Evolutionary conservation across 1,140 invertebrate species (phyloP).

Genomic region (Pachyrhynchus sulphureomaculatus): DNA sequence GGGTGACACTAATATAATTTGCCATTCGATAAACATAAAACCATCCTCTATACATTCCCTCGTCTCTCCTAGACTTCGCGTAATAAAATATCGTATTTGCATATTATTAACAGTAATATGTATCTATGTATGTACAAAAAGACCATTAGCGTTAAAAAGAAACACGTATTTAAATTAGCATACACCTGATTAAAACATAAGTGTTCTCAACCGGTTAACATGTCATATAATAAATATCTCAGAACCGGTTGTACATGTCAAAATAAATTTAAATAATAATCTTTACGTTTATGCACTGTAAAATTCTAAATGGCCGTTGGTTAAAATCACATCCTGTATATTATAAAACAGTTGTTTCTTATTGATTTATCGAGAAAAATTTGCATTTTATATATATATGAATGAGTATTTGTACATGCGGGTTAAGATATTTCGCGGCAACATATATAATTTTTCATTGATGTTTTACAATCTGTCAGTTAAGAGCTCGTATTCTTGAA

Average conservation of each 20-base stretch:
- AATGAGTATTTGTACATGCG: not conserved
- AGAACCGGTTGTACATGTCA: slow-evolving; percentile 16
- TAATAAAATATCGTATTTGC: too few relatives aligned
- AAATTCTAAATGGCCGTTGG: slow-evolving; percentile 15
- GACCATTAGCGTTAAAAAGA: too few relatives aligned
- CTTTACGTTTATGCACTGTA: slow-evolving; percentile 7
- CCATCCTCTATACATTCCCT: too few relatives aligned
- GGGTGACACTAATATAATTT: too few relatives aligned
- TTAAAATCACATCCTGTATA: slow-evolving; percentile 30
- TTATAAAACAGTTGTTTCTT: slow-evolving; percentile 27
- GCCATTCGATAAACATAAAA: too few relatives aligned
- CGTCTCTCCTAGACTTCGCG: too few relatives aligned
- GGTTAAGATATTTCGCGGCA: not conserved
- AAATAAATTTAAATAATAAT: slow-evolving; percentile 32
- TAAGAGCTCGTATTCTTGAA: too few relatives aligned
- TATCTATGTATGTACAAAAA: too few relatives aligned
- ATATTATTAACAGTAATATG: too few relatives aligned
- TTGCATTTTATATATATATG: slow-evolving; percentile 26
- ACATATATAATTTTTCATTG: not conserved
- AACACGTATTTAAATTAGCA: slow-evolving; percentile 26
- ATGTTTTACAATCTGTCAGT: too few relatives aligned
- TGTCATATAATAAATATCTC: slow-evolving; percentile 21
- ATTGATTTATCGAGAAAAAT: slow-evolving; percentile 28
- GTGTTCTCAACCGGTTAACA: slow-evolving; percentile 13
- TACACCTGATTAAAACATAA: slow-evolving; percentile 29